These are phyloP conservation scores for Drosophila monieri DNA, from an alignment of 2,888 invertebrate species.

Conservation along the genomic window DNA sequence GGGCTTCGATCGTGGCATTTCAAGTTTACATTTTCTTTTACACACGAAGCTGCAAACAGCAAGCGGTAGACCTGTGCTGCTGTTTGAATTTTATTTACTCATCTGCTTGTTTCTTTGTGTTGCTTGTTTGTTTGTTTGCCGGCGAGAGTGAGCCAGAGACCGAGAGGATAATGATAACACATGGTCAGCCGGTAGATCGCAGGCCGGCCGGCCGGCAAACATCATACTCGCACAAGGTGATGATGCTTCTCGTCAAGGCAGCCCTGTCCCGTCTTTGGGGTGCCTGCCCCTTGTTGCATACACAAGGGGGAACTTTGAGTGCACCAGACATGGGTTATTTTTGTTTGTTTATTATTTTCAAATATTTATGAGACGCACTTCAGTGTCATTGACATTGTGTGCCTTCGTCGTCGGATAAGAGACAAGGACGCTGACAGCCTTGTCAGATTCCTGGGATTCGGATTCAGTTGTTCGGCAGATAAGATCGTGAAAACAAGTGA, in stretches of 20 bases:
- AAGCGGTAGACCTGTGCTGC: conserved; percentile 13
- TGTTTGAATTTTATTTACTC: conserved; percentile 14
- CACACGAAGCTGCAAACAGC: conserved; percentile 37
- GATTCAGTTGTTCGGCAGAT: conserved; percentile 7
- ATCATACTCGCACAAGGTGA: conserved; percentile 1
- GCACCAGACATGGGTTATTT: conserved; percentile 16
- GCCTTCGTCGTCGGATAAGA: not conserved
- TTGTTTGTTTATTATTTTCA: conserved; percentile 10
- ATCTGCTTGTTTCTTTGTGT: conserved; percentile 14
- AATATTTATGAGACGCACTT: conserved; percentile 29
- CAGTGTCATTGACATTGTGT: conserved; percentile 48
- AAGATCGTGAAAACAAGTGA: conserved; percentile 15
- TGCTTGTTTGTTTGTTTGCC: conserved; percentile 35
- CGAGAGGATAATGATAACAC: conserved; percentile 36
- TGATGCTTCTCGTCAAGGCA: conserved; percentile 30
- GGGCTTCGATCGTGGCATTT: conserved; percentile 44
- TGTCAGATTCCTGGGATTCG: conserved; percentile 5
- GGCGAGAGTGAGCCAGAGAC: not conserved
- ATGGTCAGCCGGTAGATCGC: conserved; percentile 19
- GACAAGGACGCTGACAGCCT: conserved; percentile 33
- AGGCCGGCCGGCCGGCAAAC: conserved; percentile 25
- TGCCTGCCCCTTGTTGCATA: conserved; percentile 37
- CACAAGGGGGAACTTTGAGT: conserved; percentile 37
- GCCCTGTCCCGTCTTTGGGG: conserved; percentile 1
- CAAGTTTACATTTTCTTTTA: conserved; percentile 60